Evolutionary conservation across 2,113 vertebrate genomes (phyloP).

Genomic region (Odontesthes bonariensis): DNA sequence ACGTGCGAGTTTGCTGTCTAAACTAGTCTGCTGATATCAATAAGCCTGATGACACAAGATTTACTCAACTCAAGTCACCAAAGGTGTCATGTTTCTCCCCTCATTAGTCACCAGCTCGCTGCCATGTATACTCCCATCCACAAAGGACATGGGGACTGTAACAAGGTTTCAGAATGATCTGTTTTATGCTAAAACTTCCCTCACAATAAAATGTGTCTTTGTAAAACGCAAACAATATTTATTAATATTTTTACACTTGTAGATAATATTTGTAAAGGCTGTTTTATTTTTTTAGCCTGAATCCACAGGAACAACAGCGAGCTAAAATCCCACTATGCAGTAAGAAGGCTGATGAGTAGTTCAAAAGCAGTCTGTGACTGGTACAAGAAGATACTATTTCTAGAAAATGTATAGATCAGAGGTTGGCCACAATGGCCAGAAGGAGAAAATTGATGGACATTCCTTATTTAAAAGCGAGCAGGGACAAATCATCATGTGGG

Average conservation of each 20-base stretch:
- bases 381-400: not conserved
- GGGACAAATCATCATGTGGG: slow-evolving; percentile 24
- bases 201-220: not conserved
- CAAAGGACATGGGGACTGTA: slow-evolving; percentile 13
- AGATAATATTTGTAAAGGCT: not conserved
- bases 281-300: not conserved
- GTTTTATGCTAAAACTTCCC: not conserved
- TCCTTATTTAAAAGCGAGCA: slow-evolving; percentile 15
- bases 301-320: not conserved
- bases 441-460: slow-evolving; percentile 3
- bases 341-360: not conserved
- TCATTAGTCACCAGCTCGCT: slow-evolving; percentile 30
- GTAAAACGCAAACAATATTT: not conserved
- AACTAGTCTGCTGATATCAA: not conserved
- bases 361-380: not conserved
- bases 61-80: slow-evolving; percentile 9
- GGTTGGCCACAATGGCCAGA: not conserved
- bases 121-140: not conserved
- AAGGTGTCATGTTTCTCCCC: slow-evolving; percentile 16
- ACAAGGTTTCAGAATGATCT: slow-evolving; percentile 23
- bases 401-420: not conserved
- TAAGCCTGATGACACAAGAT: slow-evolving; percentile 4
- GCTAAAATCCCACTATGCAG: not conserved
- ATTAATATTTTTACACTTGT: not conserved
- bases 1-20: not conserved